Conservation (phyloP, 2,797 vertebrate genomes). For the Gymnoscopelus braueri region DNA sequence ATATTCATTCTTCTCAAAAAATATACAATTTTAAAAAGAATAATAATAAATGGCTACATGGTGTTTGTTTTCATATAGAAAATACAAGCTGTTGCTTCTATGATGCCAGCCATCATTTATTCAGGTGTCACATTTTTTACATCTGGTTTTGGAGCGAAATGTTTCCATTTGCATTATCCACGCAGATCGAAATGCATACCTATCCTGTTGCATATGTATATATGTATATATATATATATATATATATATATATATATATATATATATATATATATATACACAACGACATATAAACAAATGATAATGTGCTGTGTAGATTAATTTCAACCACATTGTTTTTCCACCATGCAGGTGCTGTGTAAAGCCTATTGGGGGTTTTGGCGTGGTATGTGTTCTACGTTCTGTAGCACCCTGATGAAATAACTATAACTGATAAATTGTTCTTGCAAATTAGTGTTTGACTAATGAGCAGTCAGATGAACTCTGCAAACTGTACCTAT, state of each 20-base stretch:
- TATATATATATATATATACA: no score
- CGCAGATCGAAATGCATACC: no score
- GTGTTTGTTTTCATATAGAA: not conserved
- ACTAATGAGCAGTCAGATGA: conserved; percentile 51
- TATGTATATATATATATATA: no score
- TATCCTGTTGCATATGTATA: no score
- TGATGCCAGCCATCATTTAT: not conserved
- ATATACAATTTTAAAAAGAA: no score
- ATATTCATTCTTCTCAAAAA: no score
- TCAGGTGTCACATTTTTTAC: conserved; percentile 8
- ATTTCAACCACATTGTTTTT: not conserved
- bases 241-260: no score
- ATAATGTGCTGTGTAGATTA: not conserved
- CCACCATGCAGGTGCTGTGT: not conserved
- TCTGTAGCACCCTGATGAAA: conserved; percentile 11
- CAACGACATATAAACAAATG: no score
- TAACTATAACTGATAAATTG: conserved; percentile 37
- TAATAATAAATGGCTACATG: not conserved
- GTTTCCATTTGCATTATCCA: no score
- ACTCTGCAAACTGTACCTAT: conserved; percentile 46
- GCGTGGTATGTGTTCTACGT: conserved; percentile 24
- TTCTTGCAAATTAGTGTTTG: conserved; percentile 51
- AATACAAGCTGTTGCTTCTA: no score
- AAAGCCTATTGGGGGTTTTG: not conserved
- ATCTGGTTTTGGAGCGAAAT: not conserved